Base-by-base conservation (phyloP, 2,113 vertebrate genomes). In the Ptyas mucosa region DNA sequence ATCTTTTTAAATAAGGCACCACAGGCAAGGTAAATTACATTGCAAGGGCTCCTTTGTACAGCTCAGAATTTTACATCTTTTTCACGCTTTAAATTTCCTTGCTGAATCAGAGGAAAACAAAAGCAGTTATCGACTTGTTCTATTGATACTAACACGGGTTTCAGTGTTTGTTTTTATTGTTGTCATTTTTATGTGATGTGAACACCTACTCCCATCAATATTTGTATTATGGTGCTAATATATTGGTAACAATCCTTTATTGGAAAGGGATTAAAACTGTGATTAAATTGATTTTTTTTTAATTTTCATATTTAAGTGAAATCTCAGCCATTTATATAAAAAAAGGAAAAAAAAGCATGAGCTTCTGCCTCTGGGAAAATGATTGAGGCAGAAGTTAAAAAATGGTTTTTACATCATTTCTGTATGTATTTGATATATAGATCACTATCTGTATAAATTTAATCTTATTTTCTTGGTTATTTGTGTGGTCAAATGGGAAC, bases 201-300 rank as follows among this genome's bases (percentile, higher is more conserved):
- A 97, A 98, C 96, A 97, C 97, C 96, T 97, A 98, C 97, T 97
- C 98, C 98, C 97, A 97, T 98, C 97, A 97, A 98, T 98, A 98
- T 98, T 98, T 98, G 98, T 99, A 99, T 97, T 93, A 99, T 99
- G 99, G 99, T 99, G 99, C 99, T 99, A 97, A 98, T 97, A 98
- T 98, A 99, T 99, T 99, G 98, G 98, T 99, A 98, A 98, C 97
- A 98, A 97, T 98, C 97, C 98, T 98, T 98, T 98, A 98, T 97
- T 98, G 97, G 98, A 98, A 98, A 98, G 97, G 98, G 98, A 98
- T 98, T 98, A 98, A 98, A 98, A 98, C 98, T 98, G 98, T 98
- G 98, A 98, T 98, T 98, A 97, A 98, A 97, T 97, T 98, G 97
- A 97, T 96, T 96, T 98, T 97, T 98, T 98, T 98, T 98, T 98